Base-by-base conservation (phyloP, 2,113 vertebrate species). In the Capreolus pygargus region DNA sequence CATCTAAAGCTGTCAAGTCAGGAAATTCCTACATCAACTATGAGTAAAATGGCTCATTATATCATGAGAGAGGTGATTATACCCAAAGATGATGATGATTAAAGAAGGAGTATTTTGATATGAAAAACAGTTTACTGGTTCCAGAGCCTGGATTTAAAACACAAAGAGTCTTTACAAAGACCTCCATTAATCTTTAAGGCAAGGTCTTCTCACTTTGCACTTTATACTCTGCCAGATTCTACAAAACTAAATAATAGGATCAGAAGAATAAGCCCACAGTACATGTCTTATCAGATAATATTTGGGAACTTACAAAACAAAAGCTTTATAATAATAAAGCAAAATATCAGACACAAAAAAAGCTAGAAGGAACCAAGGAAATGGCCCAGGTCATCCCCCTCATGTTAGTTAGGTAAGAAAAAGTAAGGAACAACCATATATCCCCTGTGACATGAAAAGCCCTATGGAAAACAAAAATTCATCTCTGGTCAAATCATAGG, bases 401-500 rank as follows among this genome's bases (percentile, higher is more conserved):
- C 54, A 88, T 94, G 27, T 58, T 76, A 93, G 27, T 64, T 67
- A 93, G 45, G 11, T 45, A 82, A 95, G 61, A 52, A 95, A 93
- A 96, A 61, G 21, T 58, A 43, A 83, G 30, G 14, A 27, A 86
- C 33, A 74, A 94, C 86, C 36, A 3, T 54, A 36, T 27, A 33
- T 70, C 28, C 23, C 54, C 13, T 87, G 11, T 50, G 86, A 76
- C 79, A 82, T 6, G 28, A 97, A 94, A 97, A 93, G 30, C 12
- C 14, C 57, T 45, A 30, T 23, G 54, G 57, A 83, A 64, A 45
- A 45, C 8, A 43, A 82, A 85, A 94, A 86, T 45, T 82, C 52
- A 89, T 84, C 64, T 90, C 33, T 88, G 55, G 58, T 89, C 67
- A 93, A 93, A 86, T 96, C 89, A 39, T 30, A 89, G 61, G 50